phyloP scores from a whole-genome alignment of 2,113 vertebrate species.

The Shinisaurus crocodilurus region DNA sequence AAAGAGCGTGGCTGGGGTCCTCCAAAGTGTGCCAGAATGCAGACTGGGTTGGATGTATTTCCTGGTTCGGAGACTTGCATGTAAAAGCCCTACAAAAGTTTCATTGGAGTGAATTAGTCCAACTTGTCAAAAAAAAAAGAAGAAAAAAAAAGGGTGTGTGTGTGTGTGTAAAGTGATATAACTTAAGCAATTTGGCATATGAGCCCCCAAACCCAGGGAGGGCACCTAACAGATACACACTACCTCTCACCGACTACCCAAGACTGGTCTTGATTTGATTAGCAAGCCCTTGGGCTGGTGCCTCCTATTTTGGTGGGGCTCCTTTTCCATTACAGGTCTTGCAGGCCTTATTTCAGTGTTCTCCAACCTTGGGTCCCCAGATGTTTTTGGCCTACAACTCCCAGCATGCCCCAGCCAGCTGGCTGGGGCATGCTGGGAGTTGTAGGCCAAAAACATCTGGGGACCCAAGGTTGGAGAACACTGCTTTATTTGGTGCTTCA shows the following conservation, averaged over 20 bases:
- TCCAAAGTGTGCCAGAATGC: neutral
- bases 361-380: no score
- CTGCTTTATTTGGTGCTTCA: no score
- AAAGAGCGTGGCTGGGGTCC: neutral
- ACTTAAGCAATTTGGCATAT: neutral
- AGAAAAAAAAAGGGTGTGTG: no score
- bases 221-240: neutral
- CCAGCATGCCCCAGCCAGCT: no score
- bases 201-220: neutral
- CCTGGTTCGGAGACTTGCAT: neutral
- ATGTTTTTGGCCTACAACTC: no score
- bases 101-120: conserved; percentile 24
- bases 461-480: no score
- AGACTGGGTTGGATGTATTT: neutral
- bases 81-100: neutral
- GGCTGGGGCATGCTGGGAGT: no score
- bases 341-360: no score
- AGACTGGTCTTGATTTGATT: neutral
- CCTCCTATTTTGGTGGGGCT: no score
- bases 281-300: neutral
- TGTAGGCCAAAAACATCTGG: no score
- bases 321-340: no score
- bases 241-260: neutral
- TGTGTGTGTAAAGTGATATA: neutral
- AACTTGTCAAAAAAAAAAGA: neutral